Evolutionary conservation across 2,797 vertebrate genomes (phyloP).

Genomic region (Helarctos malayanus): DNA sequence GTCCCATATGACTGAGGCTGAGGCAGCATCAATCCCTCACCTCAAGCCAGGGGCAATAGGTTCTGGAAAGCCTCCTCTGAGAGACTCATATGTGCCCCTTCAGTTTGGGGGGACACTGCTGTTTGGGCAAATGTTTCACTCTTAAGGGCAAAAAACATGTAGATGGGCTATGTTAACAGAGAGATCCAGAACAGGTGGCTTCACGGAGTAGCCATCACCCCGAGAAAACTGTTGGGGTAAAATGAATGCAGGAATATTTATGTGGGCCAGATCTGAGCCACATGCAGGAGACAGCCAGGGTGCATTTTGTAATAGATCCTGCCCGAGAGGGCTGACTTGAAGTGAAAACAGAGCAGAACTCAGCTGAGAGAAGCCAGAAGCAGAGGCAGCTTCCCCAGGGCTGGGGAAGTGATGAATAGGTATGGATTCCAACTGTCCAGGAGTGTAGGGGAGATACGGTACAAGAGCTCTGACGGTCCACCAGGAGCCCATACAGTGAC

Average conservation of each 20-base stretch:
- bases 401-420: not conserved
- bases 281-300: not conserved
- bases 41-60: not conserved
- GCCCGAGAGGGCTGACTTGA: not conserved
- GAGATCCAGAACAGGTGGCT: not conserved
- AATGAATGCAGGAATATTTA: not conserved
- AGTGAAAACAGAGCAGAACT: not conserved
- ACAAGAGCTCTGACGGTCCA: not conserved
- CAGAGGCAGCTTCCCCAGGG: not conserved
- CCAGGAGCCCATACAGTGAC: not conserved
- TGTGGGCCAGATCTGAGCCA: not conserved
- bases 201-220: not conserved
- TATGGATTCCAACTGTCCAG: not conserved
- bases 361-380: not conserved
- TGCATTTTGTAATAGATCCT: not conserved
- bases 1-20: not conserved
- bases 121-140: not conserved
- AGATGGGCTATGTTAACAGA: not conserved
- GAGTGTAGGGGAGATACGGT: not conserved
- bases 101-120: not conserved
- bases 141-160: not conserved
- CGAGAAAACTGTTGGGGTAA: not conserved
- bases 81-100: not conserved
- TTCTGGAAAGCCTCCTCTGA: not conserved
- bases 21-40: not conserved